Evolutionary conservation across 2,113 vertebrate species (phyloP).

Genomic region (Pseudolaguvia tuberculata): DNA sequence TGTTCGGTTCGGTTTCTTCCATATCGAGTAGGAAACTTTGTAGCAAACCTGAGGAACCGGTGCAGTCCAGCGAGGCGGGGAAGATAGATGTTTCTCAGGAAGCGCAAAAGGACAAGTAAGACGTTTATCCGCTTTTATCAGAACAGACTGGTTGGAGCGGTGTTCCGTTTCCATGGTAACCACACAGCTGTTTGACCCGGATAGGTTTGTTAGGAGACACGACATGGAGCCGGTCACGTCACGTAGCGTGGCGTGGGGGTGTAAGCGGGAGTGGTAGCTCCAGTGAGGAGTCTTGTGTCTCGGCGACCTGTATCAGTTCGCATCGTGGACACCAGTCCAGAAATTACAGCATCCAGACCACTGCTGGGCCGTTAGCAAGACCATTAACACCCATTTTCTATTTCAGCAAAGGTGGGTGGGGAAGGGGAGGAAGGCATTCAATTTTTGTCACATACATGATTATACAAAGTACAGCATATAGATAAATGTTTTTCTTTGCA

Average conservation of each 20-base stretch:
- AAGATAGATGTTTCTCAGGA: conserved; percentile 61
- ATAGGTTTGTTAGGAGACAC: background rate
- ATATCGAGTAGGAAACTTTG: conserved; percentile 56
- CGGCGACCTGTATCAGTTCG: no score
- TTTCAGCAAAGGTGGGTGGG: no score
- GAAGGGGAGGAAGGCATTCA: no score
- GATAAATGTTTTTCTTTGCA: no score
- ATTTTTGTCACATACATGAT: no score
- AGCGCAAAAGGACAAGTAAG: conserved; percentile 62
- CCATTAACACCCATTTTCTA: no score
- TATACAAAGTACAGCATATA: no score
- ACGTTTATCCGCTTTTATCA: background rate
- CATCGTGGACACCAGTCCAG: no score
- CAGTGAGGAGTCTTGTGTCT: background rate
- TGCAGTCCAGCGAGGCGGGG: conserved; percentile 51
- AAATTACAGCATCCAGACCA: no score
- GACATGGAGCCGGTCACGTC: background rate
- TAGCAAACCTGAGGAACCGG: conserved; percentile 60
- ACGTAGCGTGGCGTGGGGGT: background rate
- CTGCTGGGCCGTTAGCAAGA: no score
- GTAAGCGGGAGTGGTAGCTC: background rate
- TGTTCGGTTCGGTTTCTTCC: conserved; percentile 39
- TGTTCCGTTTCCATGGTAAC: background rate
- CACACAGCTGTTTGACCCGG: background rate
- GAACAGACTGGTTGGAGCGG: background rate